Evolutionary conservation across 2,888 invertebrate genomes (phyloP).

Genomic region (Bedellia somnulentella): DNA sequence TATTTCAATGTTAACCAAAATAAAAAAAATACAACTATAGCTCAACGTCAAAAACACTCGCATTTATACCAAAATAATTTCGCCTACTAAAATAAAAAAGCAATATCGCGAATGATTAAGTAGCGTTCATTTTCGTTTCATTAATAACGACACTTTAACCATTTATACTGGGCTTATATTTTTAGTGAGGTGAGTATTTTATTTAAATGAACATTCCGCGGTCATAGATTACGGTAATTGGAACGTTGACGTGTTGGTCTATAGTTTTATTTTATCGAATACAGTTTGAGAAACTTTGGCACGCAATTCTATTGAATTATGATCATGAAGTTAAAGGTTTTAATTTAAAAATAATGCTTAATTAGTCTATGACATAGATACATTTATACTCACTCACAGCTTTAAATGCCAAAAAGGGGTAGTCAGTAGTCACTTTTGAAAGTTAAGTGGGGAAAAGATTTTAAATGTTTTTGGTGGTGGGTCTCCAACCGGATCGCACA

Average conservation of each 20-base stretch:
- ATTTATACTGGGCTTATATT: too few relatives aligned
- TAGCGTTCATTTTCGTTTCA: slow-evolving; percentile 39
- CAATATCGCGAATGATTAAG: slow-evolving; percentile 32
- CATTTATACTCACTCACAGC: too few relatives aligned
- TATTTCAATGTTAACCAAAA: too few relatives aligned
- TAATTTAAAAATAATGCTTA: too few relatives aligned
- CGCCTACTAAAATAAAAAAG: slow-evolving; percentile 12
- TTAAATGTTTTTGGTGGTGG: too few relatives aligned
- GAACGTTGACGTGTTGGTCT: slow-evolving; percentile 24
- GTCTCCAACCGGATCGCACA: too few relatives aligned
- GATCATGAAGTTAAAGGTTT: too few relatives aligned
- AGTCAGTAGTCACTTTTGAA: too few relatives aligned
- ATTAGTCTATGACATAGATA: too few relatives aligned
- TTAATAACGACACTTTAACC: slow-evolving; percentile 46
- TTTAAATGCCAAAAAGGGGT: too few relatives aligned
- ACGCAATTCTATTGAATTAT: slow-evolving; percentile 21
- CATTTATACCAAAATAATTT: slow-evolving; percentile 8
- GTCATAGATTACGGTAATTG: slow-evolving; percentile 53
- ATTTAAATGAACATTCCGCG: slow-evolving; percentile 30
- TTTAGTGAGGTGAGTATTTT: too few relatives aligned
- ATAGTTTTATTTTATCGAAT: slow-evolving; percentile 28
- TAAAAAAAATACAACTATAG: not conserved
- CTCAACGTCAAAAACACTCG: slow-evolving; percentile 1
- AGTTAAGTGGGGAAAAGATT: too few relatives aligned
- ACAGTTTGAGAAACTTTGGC: slow-evolving; percentile 26